Evolutionary conservation across 2,113 vertebrate species (phyloP), one percentile per base, ranked within the genome.

Genomic region (Nannospalax galili): DNA sequence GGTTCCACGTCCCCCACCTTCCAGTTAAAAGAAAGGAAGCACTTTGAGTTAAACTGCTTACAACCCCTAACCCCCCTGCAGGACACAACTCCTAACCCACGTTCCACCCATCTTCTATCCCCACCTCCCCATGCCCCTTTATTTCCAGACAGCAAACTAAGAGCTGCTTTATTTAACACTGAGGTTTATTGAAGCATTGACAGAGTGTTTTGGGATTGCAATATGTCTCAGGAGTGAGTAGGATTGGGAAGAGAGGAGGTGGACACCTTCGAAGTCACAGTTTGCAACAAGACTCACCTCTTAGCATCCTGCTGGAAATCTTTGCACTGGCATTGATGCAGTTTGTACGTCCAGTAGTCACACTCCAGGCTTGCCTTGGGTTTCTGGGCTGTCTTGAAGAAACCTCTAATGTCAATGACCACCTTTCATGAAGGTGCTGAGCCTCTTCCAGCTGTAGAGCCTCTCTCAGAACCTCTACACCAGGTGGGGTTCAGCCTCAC

Each of bases 391-490:
- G 30, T 73, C 10, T 56, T n/a, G 35, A 70, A 16, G 22, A 26
- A 32, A 22, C 20, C 8, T 37, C 67, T 28, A 1, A 10, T 9
- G 64, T 35, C 15, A 2, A 2, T 78, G 0, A 0, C 20, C 10
- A 56, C 35, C 35, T 70, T 84, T 89, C 22, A 62, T 32, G 88
- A 81, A 37, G 28, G 28, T 40, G n/a, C 24, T 32, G 37, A 1
- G 5, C 56, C 3, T 58, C n/a, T 69, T 12, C 45, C n/a, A 10
- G 37, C 20, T 28, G 7, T n/a, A 77, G 40, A 37, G n/a, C 35
- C 70, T 72, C 22, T 72, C 45, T 10, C 0, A 12, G 15, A 12
- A 48, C 37, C 11, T n/a, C 0, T 42, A 7, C 35, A 74, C 24
- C 42, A 15, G 2, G 19, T 48, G 58, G 60, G 19, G 73, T 37